Conservation (phyloP, 2,888 invertebrate genomes). For the Tridacna crocea region DNA sequence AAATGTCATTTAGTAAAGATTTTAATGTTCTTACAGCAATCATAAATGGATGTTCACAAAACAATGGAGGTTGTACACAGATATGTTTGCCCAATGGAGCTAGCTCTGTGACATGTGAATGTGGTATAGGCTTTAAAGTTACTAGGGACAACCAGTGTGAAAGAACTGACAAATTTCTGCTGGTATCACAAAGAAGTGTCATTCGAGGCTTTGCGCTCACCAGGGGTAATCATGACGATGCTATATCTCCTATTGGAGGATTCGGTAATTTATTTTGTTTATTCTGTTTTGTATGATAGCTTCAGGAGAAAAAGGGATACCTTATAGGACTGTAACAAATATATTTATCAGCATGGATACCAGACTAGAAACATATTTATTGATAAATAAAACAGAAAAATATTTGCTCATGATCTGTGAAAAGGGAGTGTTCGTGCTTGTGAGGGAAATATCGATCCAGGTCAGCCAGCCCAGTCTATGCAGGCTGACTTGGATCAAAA, state of each 20-base stretch:
- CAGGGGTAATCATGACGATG: slow-evolving; percentile 90
- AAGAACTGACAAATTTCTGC: slow-evolving; percentile 91
- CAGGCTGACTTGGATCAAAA: no score
- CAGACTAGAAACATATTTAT: no score
- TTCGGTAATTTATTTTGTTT: slow-evolving; percentile 82
- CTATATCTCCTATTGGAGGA: slow-evolving; percentile 97
- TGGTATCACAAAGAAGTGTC: slow-evolving; percentile 95
- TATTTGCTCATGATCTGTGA: no score
- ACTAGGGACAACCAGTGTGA: slow-evolving; percentile 91
- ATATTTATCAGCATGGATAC: not conserved
- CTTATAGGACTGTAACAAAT: not conserved
- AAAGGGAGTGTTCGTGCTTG: no score
- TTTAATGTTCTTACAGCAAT: slow-evolving; percentile 23
- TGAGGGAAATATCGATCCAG: no score
- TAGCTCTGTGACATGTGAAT: slow-evolving; percentile 90
- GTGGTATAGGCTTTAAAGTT: slow-evolving; percentile 94
- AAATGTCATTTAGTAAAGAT: not conserved
- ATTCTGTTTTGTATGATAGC: no score
- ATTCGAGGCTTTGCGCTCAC: slow-evolving; percentile 94
- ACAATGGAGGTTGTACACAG: slow-evolving; percentile 95
- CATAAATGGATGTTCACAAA: slow-evolving; percentile 44
- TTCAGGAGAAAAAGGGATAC: no score
- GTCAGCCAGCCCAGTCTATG: no score
- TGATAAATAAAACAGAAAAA: no score
- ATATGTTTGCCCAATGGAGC: slow-evolving; percentile 95